These are phyloP conservation scores for Baryphthengus martii DNA, from an alignment of 2,113 vertebrate species.

Conservation along the genomic window DNA sequence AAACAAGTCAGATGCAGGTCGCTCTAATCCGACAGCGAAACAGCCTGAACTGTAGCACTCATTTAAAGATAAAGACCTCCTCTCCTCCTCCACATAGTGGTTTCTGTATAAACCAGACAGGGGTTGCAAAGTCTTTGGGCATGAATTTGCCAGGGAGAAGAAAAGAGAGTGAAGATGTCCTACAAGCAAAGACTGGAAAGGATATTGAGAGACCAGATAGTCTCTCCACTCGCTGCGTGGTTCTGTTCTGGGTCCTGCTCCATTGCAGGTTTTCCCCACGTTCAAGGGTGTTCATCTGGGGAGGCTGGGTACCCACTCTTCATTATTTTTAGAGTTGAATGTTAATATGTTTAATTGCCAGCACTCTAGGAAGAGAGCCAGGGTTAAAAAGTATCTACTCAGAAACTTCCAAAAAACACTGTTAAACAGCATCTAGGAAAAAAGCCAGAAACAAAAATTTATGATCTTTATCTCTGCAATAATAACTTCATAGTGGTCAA, in stretches of 20 bases:
- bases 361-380: conserved; percentile 34
- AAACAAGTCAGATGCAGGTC: not conserved
- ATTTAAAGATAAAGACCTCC: not conserved
- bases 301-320: conserved; percentile 16
- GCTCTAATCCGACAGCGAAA: not conserved
- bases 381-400: conserved; percentile 37
- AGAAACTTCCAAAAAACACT: conserved; percentile 52
- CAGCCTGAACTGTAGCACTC: not conserved
- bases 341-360: conserved; percentile 50
- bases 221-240: not conserved
- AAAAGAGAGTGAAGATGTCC: not conserved
- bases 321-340: conserved; percentile 30
- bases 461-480: conserved; percentile 49
- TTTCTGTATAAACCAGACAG: not conserved
- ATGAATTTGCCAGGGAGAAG: not conserved
- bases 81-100: not conserved
- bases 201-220: not conserved
- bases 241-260: not conserved
- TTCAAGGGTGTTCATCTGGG: not conserved
- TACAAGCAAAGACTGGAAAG: not conserved
- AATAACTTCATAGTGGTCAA: conserved; percentile 45
- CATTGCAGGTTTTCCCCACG: not conserved
- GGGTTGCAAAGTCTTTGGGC: not conserved
- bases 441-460: conserved; percentile 43
- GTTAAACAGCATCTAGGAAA: conserved; percentile 59